These are phyloP conservation scores for Drosophila kikkawai DNA, from an alignment of 1,140 invertebrate genomes.

Conservation along the genomic window DNA sequence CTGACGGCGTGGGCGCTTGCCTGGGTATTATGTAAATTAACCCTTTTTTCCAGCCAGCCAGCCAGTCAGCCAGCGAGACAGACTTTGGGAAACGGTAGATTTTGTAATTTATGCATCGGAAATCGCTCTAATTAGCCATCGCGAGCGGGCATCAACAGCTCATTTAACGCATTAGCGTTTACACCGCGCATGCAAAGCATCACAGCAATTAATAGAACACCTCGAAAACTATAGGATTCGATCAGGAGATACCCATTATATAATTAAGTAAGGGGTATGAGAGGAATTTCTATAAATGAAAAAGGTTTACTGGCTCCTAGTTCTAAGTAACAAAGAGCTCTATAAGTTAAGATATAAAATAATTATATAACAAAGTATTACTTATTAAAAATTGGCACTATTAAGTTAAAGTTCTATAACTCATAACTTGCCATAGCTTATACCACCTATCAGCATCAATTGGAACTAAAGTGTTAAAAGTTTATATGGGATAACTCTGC, in stretches of 20 bases:
- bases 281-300: background rate
- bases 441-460: background rate
- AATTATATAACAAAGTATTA: background rate
- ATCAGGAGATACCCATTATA: slow-evolving; percentile 21
- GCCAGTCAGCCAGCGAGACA: background rate
- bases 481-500: background rate
- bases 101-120: slow-evolving; percentile 69
- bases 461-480: slow-evolving; percentile 11
- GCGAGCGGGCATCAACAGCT: slow-evolving; percentile 61
- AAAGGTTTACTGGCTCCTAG: background rate
- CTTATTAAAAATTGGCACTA: background rate
- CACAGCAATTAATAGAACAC: slow-evolving; percentile 26
- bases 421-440: background rate
- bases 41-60: slow-evolving; percentile 14
- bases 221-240: background rate
- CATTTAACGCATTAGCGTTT: slow-evolving; percentile 76
- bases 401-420: background rate
- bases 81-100: slow-evolving; percentile 13
- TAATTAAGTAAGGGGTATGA: background rate
- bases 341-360: background rate
- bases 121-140: slow-evolving; percentile 72
- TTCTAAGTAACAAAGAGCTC: background rate
- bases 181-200: slow-evolving; percentile 36
- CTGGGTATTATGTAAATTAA: slow-evolving; percentile 44
- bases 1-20: slow-evolving; percentile 53